These are phyloP conservation scores for Epizoanthus stellaris DNA, from an alignment of 92 coral and sea anemone genomes.

Conservation along the genomic window DNA sequence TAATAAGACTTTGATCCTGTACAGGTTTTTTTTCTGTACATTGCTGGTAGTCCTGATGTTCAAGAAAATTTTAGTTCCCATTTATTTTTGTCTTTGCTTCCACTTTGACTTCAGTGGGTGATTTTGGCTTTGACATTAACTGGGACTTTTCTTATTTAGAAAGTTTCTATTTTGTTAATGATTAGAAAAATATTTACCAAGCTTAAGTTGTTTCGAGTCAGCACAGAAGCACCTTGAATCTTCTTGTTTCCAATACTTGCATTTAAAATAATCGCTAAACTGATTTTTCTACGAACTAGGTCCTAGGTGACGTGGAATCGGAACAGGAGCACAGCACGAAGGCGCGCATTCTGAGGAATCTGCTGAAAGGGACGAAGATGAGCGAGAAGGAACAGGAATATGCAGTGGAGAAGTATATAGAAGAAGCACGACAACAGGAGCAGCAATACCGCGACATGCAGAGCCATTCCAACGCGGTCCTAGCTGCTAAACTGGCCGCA, in stretches of 20 bases:
- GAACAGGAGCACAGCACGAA: slow-evolving; percentile 65
- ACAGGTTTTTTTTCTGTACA: background rate
- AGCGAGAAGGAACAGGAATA: slow-evolving; percentile 81
- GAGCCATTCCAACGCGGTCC: slow-evolving; percentile 78
- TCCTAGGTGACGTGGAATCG: slow-evolving; percentile 72
- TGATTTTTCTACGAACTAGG: slow-evolving; percentile 1
- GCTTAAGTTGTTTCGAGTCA: too few relatives aligned
- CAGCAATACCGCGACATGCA: slow-evolving; percentile 75
- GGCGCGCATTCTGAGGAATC: slow-evolving; percentile 61
- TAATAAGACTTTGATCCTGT: background rate
- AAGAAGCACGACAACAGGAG: slow-evolving; percentile 78
- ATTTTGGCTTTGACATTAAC: too few relatives aligned
- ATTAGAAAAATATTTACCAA: too few relatives aligned
- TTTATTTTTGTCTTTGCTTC: too few relatives aligned
- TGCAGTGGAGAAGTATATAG: slow-evolving; percentile 75
- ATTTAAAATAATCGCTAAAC: too few relatives aligned
- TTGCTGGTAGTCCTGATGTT: too few relatives aligned
- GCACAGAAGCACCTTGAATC: too few relatives aligned
- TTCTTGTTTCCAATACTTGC: too few relatives aligned
- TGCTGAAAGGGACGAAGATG: slow-evolving; percentile 74
- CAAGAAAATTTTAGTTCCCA: too few relatives aligned
- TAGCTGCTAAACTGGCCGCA: slow-evolving; percentile 96
- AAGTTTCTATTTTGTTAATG: too few relatives aligned
- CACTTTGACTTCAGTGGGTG: too few relatives aligned
- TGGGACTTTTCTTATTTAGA: too few relatives aligned